Evolutionary conservation across 2,888 invertebrate genomes (phyloP).

Genomic region (Erynnis tages): DNA sequence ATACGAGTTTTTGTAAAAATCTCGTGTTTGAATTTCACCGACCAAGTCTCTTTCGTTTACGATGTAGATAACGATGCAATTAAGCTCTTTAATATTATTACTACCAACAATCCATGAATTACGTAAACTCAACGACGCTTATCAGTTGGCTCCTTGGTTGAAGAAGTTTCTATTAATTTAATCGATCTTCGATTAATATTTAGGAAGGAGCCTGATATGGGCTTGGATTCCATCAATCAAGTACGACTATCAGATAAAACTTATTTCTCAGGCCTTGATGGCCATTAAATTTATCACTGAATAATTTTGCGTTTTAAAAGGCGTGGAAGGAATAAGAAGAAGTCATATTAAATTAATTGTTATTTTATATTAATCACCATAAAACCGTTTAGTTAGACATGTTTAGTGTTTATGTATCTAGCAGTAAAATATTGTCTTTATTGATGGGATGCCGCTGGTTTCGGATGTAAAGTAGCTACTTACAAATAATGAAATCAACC

Average conservation of each 20-base stretch:
- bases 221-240: constrained; percentile 17
- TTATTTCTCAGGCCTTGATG: constrained; percentile 14
- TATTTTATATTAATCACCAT: too few relatives aligned
- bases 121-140: constrained; percentile 20
- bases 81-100: constrained; percentile 41
- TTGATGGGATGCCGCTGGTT: too few relatives aligned
- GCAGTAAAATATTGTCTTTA: too few relatives aligned
- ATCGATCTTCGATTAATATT: constrained; percentile 23
- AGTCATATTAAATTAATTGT: too few relatives aligned
- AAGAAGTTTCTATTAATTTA: constrained; percentile 21
- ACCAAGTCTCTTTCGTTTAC: constrained; percentile 41
- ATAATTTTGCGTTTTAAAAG: constrained; percentile 19
- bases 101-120: constrained; percentile 24
- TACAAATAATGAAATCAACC: too few relatives aligned
- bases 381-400: too few relatives aligned
- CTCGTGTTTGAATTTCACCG: constrained; percentile 45
- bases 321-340: too few relatives aligned
- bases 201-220: constrained; percentile 13
- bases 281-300: constrained; percentile 17
- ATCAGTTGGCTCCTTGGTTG: constrained; percentile 22
- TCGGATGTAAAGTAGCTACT: too few relatives aligned
- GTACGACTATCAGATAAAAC: constrained; percentile 17
- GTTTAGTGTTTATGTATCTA: too few relatives aligned
- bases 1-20: constrained; percentile 47
- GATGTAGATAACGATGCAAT: constrained; percentile 51